Evolutionary conservation across 2,888 invertebrate species (phyloP).

Genomic region (Tachina grossa): DNA sequence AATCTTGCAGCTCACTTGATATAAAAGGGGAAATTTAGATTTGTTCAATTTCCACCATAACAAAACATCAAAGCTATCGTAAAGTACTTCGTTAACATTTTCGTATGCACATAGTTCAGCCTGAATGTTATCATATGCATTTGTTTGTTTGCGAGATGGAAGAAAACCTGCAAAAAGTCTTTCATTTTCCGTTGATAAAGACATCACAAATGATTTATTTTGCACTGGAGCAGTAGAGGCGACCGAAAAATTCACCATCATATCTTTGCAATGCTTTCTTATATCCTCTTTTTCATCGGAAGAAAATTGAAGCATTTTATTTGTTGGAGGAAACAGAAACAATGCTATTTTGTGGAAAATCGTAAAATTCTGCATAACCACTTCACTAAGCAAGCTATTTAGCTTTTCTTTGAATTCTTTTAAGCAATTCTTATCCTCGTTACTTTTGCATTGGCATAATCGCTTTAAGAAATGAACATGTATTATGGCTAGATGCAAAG

Average conservation of each 20-base stretch:
- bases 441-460: not conserved
- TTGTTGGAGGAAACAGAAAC: constrained; percentile 12
- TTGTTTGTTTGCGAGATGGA: not conserved
- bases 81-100: not conserved
- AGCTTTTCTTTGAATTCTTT: constrained; percentile 14
- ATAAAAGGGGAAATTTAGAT: constrained; percentile 19
- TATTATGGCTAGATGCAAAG: constrained; percentile 19
- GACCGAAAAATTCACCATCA: not conserved
- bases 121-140: not conserved
- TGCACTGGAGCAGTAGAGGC: not conserved
- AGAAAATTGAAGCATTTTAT: constrained; percentile 6
- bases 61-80: constrained; percentile 49
- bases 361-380: not conserved
- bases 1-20: constrained; percentile 40
- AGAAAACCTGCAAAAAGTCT: constrained; percentile 5
- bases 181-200: not conserved
- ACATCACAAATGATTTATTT: not conserved
- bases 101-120: constrained; percentile 1
- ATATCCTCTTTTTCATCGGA: constrained; percentile 1
- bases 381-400: constrained; percentile 7
- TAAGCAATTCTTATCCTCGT: not conserved
- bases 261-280: constrained; percentile 7
- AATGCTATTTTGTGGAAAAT: not conserved
- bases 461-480: constrained; percentile 14
- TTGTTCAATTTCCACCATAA: constrained; percentile 37